These are phyloP conservation scores for Elgaria multicarinata DNA, from an alignment of 2,113 vertebrate species.

Conservation along the genomic window DNA sequence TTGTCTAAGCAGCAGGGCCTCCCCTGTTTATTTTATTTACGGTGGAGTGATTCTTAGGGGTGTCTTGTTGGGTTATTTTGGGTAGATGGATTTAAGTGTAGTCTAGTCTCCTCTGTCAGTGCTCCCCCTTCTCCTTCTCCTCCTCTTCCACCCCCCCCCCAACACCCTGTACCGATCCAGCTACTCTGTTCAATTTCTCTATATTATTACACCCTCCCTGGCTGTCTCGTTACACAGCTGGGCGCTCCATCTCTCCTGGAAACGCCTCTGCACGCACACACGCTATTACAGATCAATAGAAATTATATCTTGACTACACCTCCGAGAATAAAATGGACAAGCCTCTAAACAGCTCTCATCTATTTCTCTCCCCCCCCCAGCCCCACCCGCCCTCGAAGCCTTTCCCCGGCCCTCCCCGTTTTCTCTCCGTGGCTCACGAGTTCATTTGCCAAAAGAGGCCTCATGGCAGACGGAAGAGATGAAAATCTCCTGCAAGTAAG, in stretches of 20 bases:
- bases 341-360: neutral
- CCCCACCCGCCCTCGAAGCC: too few species aligned
- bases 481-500: neutral
- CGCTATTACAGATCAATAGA: neutral
- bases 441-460: neutral
- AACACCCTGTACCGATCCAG: neutral
- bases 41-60: neutral
- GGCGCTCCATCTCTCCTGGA: neutral
- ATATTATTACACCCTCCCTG: neutral
- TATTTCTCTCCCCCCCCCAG: neutral
- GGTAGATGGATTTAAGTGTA: neutral
- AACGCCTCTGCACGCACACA: neutral
- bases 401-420: too few species aligned
- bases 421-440: neutral
- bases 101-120: neutral
- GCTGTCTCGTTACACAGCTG: neutral
- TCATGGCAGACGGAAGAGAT: neutral
- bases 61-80: neutral
- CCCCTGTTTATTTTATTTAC: neutral
- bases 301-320: neutral
- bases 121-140: too few species aligned
- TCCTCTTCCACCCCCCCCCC: neutral
- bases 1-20: neutral
- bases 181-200: neutral
- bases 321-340: neutral